phyloP scores from a whole-genome alignment of 2,797 vertebrate genomes.

The Sebastes diaconus region DNA sequence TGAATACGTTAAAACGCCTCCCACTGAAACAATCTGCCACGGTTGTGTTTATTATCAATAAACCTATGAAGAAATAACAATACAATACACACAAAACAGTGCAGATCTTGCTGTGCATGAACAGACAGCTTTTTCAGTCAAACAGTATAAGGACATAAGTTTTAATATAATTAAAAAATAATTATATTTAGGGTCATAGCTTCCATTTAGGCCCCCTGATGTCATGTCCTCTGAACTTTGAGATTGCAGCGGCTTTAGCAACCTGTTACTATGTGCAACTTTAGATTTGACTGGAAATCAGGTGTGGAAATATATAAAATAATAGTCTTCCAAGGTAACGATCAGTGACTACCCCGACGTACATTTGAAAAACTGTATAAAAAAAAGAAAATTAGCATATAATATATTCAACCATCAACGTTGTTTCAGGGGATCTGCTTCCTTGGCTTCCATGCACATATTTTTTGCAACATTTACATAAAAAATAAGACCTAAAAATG shows the following conservation, averaged over 20 bases:
- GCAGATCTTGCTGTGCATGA: background rate
- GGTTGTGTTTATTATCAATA: slow-evolving; percentile 34
- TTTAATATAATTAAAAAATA: background rate
- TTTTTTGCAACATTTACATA: background rate
- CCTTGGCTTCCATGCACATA: background rate
- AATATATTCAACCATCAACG: background rate
- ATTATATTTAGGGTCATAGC: background rate
- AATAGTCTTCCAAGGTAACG: background rate
- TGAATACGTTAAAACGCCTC: slow-evolving; percentile 19
- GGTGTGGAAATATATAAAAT: background rate
- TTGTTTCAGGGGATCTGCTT: background rate
- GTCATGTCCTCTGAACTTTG: background rate
- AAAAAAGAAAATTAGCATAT: background rate
- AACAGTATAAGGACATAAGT: background rate
- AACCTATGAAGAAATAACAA: slow-evolving; percentile 11
- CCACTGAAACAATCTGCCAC: slow-evolving; percentile 11
- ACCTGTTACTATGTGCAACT: background rate
- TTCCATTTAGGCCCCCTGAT: background rate
- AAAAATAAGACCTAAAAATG: background rate
- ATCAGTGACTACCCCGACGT: background rate
- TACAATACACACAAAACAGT: background rate
- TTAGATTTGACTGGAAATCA: background rate
- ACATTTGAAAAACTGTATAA: background rate
- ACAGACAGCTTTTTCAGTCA: background rate
- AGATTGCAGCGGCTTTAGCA: background rate